Evolutionary conservation across 2,888 invertebrate species (phyloP), one percentile per base, ranked within the genome.

Genomic region (Ochropleura leucogaster): DNA sequence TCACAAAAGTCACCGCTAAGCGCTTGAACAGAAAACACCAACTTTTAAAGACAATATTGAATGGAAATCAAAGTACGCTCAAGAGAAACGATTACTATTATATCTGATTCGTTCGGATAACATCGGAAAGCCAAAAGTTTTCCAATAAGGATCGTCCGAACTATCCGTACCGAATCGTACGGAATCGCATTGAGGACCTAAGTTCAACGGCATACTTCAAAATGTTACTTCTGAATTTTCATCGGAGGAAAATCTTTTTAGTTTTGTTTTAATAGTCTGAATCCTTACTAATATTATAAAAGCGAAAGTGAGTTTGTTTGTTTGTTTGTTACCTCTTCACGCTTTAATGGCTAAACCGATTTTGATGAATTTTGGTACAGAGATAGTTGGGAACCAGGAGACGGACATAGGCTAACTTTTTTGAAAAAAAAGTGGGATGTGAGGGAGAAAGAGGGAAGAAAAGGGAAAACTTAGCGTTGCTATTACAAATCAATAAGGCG

Each of bases 121-220:
- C 83, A 78, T 85, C 77, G 66, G 69, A 79, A 83, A 74, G 68
- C 75, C 74, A 46, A 86, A 90, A 90, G 83, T 90, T 90, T 90
- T 89, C 87, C 89, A 90, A 90, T 90, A 90, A 89, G 87, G 78
- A 76, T 81, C 84, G 80, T 75, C 76, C 74, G 82, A 81, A 87
- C 89, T 80, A 84, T 83, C 82, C 81, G 74, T 81, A 79, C 75
- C 79, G 72, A 84, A 86, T 83, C 83, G 82, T 76, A 79, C 64
- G 57, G 76, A 77, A 86, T 80, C 82, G 80, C 72, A 76, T 63
- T 9, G 64, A 57, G 80, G 78, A 84, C 74, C 85, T 73, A 85
- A 87, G 81, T 87, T 88, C 85, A 79, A 67, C 79, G 86, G 82
- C 53, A 68, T 75, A 85, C 81, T 87, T 74, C 77, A 85, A 87